Percentiles rank a stretch among this genome's conserved stretches.
These are phyloP conservation scores for Xyrichtys novacula DNA, from an alignment of 2,797 vertebrate species.

Conservation along the genomic window DNA sequence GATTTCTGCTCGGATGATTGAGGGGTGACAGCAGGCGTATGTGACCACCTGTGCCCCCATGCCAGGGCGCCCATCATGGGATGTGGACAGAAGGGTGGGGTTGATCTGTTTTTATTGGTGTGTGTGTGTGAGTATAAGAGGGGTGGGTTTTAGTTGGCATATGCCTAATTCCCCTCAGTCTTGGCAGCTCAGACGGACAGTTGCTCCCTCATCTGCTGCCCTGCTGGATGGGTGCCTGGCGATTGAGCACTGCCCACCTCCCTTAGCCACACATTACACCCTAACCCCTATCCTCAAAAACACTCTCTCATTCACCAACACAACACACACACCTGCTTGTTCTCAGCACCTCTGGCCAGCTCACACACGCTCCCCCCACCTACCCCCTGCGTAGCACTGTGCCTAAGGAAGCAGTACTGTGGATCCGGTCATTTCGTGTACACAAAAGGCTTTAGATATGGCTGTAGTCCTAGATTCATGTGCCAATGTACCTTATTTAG, in stretches of 20 bases:
- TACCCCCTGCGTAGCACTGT: slow-evolving; percentile 32
- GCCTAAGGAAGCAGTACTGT: slow-evolving; percentile 31
- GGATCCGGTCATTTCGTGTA: slow-evolving; percentile 31
- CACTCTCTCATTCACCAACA: slow-evolving; percentile 35
- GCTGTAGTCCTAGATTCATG: slow-evolving; percentile 15
- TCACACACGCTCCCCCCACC: slow-evolving; percentile 34
- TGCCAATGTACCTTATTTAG: slow-evolving; percentile 36
- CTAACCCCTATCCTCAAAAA: slow-evolving; percentile 23
- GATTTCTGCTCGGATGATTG: slow-evolving; percentile 24
- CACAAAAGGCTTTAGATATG: slow-evolving; percentile 28
- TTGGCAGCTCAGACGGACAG: slow-evolving; percentile 73
- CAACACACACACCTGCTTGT: slow-evolving; percentile 41
- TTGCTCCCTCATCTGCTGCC: slow-evolving; percentile 82
- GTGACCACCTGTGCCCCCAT: slow-evolving; percentile 72
- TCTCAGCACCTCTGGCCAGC: slow-evolving; percentile 52
- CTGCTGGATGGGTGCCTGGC: slow-evolving; percentile 73
- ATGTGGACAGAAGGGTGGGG: slow-evolving; percentile 30
- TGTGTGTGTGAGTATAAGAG: slow-evolving; percentile 21
- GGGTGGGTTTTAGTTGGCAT: slow-evolving; percentile 52
- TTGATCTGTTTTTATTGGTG: slow-evolving; percentile 24
- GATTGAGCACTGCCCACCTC: slow-evolving; percentile 63
- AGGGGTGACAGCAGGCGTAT: slow-evolving; percentile 64
- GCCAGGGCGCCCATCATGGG: slow-evolving; percentile 35
- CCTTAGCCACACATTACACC: slow-evolving; percentile 26
- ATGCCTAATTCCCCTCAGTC: slow-evolving; percentile 65